Base-by-base conservation (phyloP, 2,888 invertebrate genomes). In the Scaptomyza parva region DNA sequence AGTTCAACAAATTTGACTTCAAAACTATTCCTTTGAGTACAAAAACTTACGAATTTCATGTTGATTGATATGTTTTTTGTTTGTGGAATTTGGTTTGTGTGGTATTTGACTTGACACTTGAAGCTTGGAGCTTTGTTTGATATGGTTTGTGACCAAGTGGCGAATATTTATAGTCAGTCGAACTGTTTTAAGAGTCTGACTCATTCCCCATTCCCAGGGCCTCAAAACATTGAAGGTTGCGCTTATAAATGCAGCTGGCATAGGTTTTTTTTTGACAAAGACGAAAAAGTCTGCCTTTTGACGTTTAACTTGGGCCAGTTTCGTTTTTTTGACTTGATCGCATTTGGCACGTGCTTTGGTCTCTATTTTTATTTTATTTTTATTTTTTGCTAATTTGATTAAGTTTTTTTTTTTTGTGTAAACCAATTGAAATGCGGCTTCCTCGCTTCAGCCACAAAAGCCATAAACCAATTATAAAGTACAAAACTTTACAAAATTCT, bases 21-120 rank as follows among this genome's bases (percentile, higher is more conserved):
- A 14, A 30, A 62, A 14, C 12, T 5, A 28, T 8, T n/a, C 6
- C 12, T 20, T 20, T 17, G n/a, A 37, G 37, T n/a, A 12, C 12
- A 39, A n/a, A n/a, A n/a, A 81, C 88, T 88, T 74, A 85, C 85
- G 88, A 75, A 85, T 71, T 86, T 88, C 88, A 84, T 87, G 70
- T 65, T 81, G 78, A 61, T 53, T 14, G 55, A 54, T 60, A 20
- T 40, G 30, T 33, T 52, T 52, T 70, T 55, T 58, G 7, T 48
- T 61, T 62, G n/a, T n/a, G n/a, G n/a, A n/a, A n/a, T n/a, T n/a
- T n/a, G n/a, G n/a, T 43, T 57, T 40, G 43, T 41, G 6, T 22
- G 33, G 1, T n/a, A n/a, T n/a, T 35, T 62, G 4, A 26, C 26
- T 60, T 76, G 88, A 48, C 70, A 73, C 63, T 86, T 71, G 73